phyloP scores from a whole-genome alignment of 2,113 vertebrate species.

The Passer montanus region DNA sequence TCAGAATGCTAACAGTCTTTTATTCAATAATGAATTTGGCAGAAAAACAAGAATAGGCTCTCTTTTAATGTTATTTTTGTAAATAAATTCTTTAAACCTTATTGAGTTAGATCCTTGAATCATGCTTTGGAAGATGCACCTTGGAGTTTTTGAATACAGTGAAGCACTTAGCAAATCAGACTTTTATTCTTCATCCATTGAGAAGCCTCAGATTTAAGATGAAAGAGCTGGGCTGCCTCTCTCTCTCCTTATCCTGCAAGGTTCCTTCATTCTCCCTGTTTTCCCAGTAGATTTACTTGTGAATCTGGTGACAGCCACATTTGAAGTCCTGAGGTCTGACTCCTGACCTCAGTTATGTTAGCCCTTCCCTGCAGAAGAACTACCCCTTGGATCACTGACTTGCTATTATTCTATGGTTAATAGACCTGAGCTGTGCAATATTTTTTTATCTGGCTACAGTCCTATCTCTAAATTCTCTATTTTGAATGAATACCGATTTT shows the following conservation, averaged over 20 bases:
- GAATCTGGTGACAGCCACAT: constrained; percentile 50
- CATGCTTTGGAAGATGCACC: constrained; percentile 3
- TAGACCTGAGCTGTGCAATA: constrained; percentile 73
- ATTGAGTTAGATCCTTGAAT: constrained; percentile 24
- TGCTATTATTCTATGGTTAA: constrained; percentile 76
- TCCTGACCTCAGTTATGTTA: constrained; percentile 66
- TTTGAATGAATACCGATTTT: constrained; percentile 79
- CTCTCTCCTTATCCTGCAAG: background rate
- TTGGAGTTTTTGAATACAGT: constrained; percentile 22
- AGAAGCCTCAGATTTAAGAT: constrained; percentile 36
- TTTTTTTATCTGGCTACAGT: constrained; percentile 71
- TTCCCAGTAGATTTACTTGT: constrained; percentile 63
- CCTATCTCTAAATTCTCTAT: constrained; percentile 76
- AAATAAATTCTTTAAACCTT: constrained; percentile 13
- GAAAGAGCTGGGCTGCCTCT: constrained; percentile 43
- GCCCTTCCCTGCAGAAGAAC: constrained; percentile 59
- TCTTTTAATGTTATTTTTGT: constrained; percentile 34
- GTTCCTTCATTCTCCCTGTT: constrained; percentile 47
- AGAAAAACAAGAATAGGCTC: constrained; percentile 23
- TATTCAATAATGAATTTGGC: constrained; percentile 32
- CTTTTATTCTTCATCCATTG: constrained; percentile 8
- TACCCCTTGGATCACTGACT: constrained; percentile 65
- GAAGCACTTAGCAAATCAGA: constrained; percentile 27
- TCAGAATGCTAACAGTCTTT: constrained; percentile 4
- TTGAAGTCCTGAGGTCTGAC: constrained; percentile 55